Conservation (phyloP, 2,888 invertebrate species). For the Geophilus truncorum region DNA sequence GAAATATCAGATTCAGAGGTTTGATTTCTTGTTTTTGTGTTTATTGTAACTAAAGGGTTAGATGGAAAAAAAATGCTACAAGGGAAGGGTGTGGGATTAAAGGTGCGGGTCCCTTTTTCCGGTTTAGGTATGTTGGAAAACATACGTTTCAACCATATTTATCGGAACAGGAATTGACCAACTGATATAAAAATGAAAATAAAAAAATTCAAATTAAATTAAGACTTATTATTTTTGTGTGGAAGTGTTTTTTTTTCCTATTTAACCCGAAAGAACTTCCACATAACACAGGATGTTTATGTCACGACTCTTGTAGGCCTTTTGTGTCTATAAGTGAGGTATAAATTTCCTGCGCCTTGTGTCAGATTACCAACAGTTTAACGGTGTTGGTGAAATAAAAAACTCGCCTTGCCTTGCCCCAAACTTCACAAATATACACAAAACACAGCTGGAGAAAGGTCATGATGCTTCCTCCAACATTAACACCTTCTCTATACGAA, state of each 20-base stretch:
- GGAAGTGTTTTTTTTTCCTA: slow-evolving; percentile 6
- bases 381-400: slow-evolving; percentile 25
- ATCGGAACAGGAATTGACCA: slow-evolving; percentile 20
- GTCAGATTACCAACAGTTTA: slow-evolving; percentile 30
- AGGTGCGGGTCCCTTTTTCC: not conserved
- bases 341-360: slow-evolving; percentile 25
- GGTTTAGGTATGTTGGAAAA: slow-evolving; percentile 17
- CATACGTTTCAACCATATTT: not conserved
- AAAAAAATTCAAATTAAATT: not conserved
- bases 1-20: not conserved
- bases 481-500: slow-evolving; percentile 18
- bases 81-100: slow-evolving; percentile 19
- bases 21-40: not conserved
- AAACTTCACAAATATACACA: slow-evolving; percentile 24
- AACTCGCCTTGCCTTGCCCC: slow-evolving; percentile 23
- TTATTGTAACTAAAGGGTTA: not conserved
- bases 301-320: slow-evolving; percentile 23
- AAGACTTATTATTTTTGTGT: not conserved
- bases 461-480: slow-evolving; percentile 25
- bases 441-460: slow-evolving; percentile 27
- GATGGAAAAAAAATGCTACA: too few species aligned
- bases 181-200: not conserved
- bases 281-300: slow-evolving; percentile 30
- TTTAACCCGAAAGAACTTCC: slow-evolving; percentile 21
- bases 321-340: slow-evolving; percentile 28